phyloP scores from a whole-genome alignment of 2,888 invertebrate genomes.

The Lucinisca nassula region DNA sequence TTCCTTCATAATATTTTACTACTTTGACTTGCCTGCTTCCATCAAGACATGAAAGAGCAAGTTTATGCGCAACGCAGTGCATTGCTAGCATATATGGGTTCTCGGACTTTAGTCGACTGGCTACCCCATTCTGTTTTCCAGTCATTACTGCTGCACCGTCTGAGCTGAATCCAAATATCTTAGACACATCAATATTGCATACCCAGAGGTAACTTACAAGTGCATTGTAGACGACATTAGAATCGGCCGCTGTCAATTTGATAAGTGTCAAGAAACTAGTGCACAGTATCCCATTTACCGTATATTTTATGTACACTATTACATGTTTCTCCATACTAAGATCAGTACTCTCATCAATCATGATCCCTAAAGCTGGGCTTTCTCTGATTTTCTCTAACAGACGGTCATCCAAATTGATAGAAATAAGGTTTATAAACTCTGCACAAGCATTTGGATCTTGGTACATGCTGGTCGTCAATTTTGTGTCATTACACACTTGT shows the following conservation, averaged over 20 bases:
- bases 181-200: conserved; percentile 34
- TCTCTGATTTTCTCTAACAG: conserved; percentile 31
- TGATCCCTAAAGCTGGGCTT: conserved; percentile 34
- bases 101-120: conserved; percentile 18
- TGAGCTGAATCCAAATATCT: conserved; percentile 43
- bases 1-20: conserved; percentile 44
- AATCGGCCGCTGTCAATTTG: conserved; percentile 38
- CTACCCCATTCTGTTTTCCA: conserved; percentile 37
- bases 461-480: too few relatives aligned
- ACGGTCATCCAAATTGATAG: conserved; percentile 10
- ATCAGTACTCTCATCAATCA: conserved; percentile 51
- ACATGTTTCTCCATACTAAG: conserved; percentile 38
- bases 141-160: conserved; percentile 51
- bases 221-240: conserved; percentile 25
- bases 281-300: conserved; percentile 17
- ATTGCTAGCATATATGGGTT: conserved; percentile 44
- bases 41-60: conserved; percentile 41
- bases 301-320: conserved; percentile 42
- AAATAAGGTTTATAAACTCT: conserved; percentile 31
- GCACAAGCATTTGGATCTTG: conserved; percentile 33
- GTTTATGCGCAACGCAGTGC: conserved; percentile 44
- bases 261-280: conserved; percentile 32
- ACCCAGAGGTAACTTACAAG: conserved; percentile 40
- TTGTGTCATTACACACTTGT: conserved; percentile 30
- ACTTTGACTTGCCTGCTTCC: too few relatives aligned